A percentile compares a stretch with the other conserved stretches of the same genome.
Conservation (phyloP, 1,140 invertebrate species). For the Octopus sinensis region DNA sequence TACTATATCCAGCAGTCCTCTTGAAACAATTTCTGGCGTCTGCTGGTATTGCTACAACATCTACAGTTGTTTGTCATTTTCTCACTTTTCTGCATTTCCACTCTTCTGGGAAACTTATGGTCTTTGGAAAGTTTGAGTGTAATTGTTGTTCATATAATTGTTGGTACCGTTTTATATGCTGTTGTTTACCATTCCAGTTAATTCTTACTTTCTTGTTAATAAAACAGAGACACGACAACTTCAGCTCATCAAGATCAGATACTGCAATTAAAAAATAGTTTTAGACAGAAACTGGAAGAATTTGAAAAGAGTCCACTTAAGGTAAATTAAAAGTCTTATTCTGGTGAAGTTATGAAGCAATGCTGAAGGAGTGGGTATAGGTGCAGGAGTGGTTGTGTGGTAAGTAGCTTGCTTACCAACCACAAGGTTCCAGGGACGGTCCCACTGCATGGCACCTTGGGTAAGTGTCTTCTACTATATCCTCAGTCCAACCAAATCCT, state of each 20-base stretch:
- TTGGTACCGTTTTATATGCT: too few species aligned
- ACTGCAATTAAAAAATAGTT: conserved; percentile 49
- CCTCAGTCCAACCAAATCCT: not conserved
- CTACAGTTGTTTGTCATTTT: too few species aligned
- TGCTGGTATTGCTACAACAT: too few species aligned
- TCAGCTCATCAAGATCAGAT: conserved; percentile 51
- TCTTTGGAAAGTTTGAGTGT: too few species aligned
- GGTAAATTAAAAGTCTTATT: conserved; percentile 26
- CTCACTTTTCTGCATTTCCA: too few species aligned
- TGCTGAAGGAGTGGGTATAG: not conserved
- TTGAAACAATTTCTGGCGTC: too few species aligned
- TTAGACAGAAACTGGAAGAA: conserved; percentile 47
- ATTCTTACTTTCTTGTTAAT: too few species aligned
- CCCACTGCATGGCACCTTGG: not conserved
- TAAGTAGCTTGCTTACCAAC: not conserved
- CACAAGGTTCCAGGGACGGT: not conserved
- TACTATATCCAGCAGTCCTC: too few species aligned
- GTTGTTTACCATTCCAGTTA: too few species aligned
- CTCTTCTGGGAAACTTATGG: too few species aligned
- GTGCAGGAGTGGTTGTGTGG: not conserved
- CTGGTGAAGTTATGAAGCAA: not conserved
- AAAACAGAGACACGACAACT: conserved; percentile 47
- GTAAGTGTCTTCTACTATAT: not conserved
- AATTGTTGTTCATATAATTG: too few species aligned
- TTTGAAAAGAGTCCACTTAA: conserved; percentile 50